Base-by-base conservation (phyloP, 2,797 vertebrate species). In the Ataeniobius toweri region DNA sequence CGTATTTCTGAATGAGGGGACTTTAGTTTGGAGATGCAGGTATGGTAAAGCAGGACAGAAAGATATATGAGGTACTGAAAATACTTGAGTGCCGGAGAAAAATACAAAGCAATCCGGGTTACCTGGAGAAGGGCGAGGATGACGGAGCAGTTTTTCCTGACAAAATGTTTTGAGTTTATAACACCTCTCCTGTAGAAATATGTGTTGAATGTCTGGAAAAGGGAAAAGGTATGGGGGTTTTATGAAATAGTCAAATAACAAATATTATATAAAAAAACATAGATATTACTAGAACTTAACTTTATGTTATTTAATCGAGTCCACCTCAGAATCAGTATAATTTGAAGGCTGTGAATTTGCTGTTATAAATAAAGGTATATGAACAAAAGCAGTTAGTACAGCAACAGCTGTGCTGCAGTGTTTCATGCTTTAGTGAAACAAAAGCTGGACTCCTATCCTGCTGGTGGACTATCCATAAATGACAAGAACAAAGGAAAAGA, bases 11-110 rank as follows among this genome's bases (percentile, higher is more conserved):
- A 61, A 80, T 79, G 80, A 55, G 39, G 76, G 86, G 87, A 93
- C 90, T 90, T 94, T 91, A 89, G 63, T 87, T 80, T 83, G 75
- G 83, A 65, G 74, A 80, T 83, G 77, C 67, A 75, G 70, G 76
- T 71, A 58, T 50, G 68, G 72, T 77, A 79, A 53, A 84, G 71
- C 78, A 69, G 63, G 71, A 59, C 61, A 72, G 74, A 71, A 69
- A 59, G 71, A 80, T 44, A 48, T 44, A 53, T 26, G 28, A 76
- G 70, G 55, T 74, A 75, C 59, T 77, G 76, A 74, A 80, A 79
- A 88, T 75, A 84, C 71, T 56, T 74, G 63, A 48, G 63, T 81
- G 72, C 73, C 71, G 63, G 44, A 74, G 74, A 75, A 68, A 78
- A 77, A 83, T 74, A 50, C 12, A 50, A 70, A 70, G 76, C 46